Conservation (phyloP, 53 echinoderm and acorn worm genomes). For the Echinometra lucunter region DNA sequence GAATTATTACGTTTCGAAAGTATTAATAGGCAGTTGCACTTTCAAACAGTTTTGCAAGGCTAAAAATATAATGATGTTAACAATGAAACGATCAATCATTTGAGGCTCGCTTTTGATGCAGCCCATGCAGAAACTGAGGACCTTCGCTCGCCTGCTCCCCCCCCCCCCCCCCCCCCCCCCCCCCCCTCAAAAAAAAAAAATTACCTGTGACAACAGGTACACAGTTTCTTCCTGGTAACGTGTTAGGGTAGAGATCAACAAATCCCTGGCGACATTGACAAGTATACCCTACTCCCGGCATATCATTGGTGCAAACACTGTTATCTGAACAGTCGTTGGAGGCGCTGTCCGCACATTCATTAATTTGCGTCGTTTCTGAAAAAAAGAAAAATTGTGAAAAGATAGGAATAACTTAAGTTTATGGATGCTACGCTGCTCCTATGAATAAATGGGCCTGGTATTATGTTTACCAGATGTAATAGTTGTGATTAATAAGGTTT, state of each 20-base stretch:
- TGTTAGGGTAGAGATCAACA: conserved; percentile 22
- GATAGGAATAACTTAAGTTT: no score
- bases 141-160: no score
- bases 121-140: no score
- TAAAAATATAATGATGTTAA: no score
- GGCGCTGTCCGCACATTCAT: conserved; percentile 20
- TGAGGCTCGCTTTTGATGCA: no score
- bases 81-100: no score
- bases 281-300: conserved; percentile 9
- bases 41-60: no score
- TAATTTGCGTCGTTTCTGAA: background rate
- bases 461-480: background rate
- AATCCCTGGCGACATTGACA: background rate
- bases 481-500: no score
- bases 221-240: conserved; percentile 1
- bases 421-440: background rate
- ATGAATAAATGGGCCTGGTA: background rate
- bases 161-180: background rate
- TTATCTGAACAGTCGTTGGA: conserved; percentile 36
- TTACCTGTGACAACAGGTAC: background rate
- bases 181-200: background rate
- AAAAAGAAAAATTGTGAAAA: background rate
- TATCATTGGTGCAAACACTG: background rate
- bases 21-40: no score
- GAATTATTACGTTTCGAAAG: no score